A percentile compares a stretch with the other conserved stretches of the same genome.
Conservation (phyloP, 2,888 invertebrate species). For the Euzophera pinguis region DNA sequence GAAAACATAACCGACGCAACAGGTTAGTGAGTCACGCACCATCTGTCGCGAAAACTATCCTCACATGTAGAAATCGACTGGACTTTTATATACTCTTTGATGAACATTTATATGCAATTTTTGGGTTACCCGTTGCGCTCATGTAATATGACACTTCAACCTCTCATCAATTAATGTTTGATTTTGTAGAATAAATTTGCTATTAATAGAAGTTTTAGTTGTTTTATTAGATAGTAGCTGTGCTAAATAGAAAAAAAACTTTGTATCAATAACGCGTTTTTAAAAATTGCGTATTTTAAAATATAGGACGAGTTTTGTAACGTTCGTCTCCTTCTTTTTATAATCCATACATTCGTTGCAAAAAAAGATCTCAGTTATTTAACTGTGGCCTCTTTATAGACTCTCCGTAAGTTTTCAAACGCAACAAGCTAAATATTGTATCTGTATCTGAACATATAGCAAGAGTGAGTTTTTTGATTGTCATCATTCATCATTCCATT, state of each 20-base stretch:
- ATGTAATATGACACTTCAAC: conserved; percentile 52
- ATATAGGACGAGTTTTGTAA: neutral
- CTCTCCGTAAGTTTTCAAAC: too few relatives aligned
- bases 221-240: conserved; percentile 20
- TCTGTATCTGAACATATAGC: conserved; percentile 14
- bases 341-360: neutral
- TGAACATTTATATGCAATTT: conserved; percentile 55
- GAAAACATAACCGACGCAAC: conserved; percentile 54
- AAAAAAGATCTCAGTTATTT: neutral
- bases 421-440: conserved; percentile 9
- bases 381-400: neutral
- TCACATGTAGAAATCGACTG: conserved; percentile 63
- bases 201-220: conserved; percentile 28
- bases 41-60: conserved; percentile 73
- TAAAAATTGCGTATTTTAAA: neutral
- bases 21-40: conserved; percentile 73
- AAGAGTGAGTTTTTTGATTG: conserved; percentile 32
- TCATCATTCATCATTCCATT: conserved; percentile 50
- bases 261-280: neutral
- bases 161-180: conserved; percentile 23
- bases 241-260: conserved; percentile 13
- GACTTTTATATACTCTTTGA: conserved; percentile 46
- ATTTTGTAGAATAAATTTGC: conserved; percentile 23
- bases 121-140: conserved; percentile 42
- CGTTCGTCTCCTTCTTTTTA: neutral